Conservation (phyloP, 2,113 vertebrate genomes). For the Pelobates fuscus region DNA sequence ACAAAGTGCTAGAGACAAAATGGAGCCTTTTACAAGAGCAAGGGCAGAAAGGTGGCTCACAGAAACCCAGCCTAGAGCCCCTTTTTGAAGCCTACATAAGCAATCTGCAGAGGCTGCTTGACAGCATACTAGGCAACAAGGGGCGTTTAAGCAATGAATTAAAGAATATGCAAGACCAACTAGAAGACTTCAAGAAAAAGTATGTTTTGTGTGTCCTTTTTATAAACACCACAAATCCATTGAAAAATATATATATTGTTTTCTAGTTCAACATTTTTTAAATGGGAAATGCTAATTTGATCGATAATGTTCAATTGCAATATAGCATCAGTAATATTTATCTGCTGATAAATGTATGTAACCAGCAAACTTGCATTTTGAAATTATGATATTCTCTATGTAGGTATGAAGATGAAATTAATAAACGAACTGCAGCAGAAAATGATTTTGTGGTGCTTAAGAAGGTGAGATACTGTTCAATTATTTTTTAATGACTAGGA, state of each 20-base stretch:
- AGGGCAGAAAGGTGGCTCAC: constrained; percentile 41
- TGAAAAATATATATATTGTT: too few relatives aligned
- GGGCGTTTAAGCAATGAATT: constrained; percentile 69
- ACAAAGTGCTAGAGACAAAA: constrained; percentile 70
- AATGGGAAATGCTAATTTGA: too few relatives aligned
- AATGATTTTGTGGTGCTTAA: constrained; percentile 87
- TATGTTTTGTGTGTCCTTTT: too few relatives aligned
- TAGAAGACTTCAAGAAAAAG: constrained; percentile 82
- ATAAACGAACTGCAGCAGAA: constrained; percentile 84
- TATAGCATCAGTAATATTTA: too few relatives aligned
- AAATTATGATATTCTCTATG: neutral
- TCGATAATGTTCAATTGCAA: too few relatives aligned
- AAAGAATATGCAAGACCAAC: constrained; percentile 71
- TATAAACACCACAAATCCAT: too few relatives aligned
- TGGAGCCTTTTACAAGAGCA: constrained; percentile 75
- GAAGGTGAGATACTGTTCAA: constrained; percentile 80
- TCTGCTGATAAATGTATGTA: too few relatives aligned
- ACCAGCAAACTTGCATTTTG: neutral
- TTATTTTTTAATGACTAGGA: too few relatives aligned
- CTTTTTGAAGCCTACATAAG: constrained; percentile 74
- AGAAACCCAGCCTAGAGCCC: constrained; percentile 64
- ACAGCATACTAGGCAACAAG: constrained; percentile 68
- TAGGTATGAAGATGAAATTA: constrained; percentile 87
- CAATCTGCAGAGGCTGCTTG: constrained; percentile 70
- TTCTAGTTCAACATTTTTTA: too few relatives aligned